These are phyloP conservation scores for Nephrocerus scutellatus DNA, from an alignment of 2,888 invertebrate genomes.

Conservation along the genomic window DNA sequence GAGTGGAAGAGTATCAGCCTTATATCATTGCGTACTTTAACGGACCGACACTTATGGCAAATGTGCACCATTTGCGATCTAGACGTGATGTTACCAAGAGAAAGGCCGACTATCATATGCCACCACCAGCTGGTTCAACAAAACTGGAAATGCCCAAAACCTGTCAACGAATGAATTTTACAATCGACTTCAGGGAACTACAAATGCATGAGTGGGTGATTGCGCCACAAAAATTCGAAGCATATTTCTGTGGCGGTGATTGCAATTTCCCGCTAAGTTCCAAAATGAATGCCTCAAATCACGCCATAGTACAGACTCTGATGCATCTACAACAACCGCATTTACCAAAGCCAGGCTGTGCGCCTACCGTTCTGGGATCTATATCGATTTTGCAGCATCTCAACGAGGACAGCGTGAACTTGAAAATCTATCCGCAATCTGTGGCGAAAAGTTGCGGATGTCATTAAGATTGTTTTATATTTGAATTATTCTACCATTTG, in stretches of 20 bases:
- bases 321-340: conserved; percentile 75
- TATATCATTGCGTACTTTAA: conserved; percentile 87
- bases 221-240: conserved; percentile 88
- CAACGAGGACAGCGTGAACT: conserved; percentile 81
- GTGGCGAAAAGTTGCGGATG: conserved; percentile 96
- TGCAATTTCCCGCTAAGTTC: conserved; percentile 88
- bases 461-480: conserved; percentile 54
- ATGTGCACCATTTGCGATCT: conserved; percentile 45
- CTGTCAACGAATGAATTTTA: conserved; percentile 81
- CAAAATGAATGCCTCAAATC: conserved; percentile 92
- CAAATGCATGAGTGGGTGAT: conserved; percentile 94
- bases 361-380: conserved; percentile 78
- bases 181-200: conserved; percentile 82
- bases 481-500: not conserved
- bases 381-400: conserved; percentile 86
- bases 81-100: conserved; percentile 43
- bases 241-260: conserved; percentile 87
- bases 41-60: conserved; percentile 57
- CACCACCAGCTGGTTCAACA: conserved; percentile 17
- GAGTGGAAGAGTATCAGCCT: conserved; percentile 72
- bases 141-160: conserved; percentile 50
- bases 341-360: conserved; percentile 88
- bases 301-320: conserved; percentile 89
- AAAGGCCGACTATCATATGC: conserved; percentile 25
- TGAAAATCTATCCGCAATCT: conserved; percentile 93